phyloP scores from a whole-genome alignment of 2,888 invertebrate genomes.

The Linyphia triangularis region DNA sequence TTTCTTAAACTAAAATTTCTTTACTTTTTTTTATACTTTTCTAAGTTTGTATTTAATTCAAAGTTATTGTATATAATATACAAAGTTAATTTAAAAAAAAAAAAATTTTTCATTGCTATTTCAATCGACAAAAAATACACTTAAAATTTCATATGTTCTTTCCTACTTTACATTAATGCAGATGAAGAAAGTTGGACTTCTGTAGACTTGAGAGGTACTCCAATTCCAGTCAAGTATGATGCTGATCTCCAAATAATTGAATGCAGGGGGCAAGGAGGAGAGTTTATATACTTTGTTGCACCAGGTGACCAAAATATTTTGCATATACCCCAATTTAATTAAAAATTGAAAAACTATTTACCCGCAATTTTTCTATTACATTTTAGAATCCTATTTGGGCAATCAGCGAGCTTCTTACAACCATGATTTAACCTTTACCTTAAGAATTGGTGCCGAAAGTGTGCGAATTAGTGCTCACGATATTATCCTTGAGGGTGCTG shows the following conservation, averaged over 20 bases:
- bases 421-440: constrained; percentile 91
- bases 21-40: no score
- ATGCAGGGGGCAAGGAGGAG: constrained; percentile 86
- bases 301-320: constrained; percentile 82
- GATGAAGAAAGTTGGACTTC: constrained; percentile 89
- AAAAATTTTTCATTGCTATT: no score
- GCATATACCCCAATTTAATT: neutral
- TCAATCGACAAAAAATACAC: no score
- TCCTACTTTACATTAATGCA: no score
- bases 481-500: constrained; percentile 92
- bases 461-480: constrained; percentile 91
- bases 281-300: constrained; percentile 92
- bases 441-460: constrained; percentile 90
- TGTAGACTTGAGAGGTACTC: constrained; percentile 81
- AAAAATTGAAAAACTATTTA: neutral
- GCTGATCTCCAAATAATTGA: constrained; percentile 89
- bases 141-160: no score
- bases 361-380: neutral
- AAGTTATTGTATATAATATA: no score
- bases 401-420: constrained; percentile 97
- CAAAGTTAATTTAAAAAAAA: no score
- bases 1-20: no score
- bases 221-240: constrained; percentile 85
- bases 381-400: constrained; percentile 88
- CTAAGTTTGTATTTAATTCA: no score